Evolutionary conservation across 1,140 invertebrate genomes (phyloP), one percentile per base, ranked within the genome.

Genomic region (Drosophila busckii): DNA sequence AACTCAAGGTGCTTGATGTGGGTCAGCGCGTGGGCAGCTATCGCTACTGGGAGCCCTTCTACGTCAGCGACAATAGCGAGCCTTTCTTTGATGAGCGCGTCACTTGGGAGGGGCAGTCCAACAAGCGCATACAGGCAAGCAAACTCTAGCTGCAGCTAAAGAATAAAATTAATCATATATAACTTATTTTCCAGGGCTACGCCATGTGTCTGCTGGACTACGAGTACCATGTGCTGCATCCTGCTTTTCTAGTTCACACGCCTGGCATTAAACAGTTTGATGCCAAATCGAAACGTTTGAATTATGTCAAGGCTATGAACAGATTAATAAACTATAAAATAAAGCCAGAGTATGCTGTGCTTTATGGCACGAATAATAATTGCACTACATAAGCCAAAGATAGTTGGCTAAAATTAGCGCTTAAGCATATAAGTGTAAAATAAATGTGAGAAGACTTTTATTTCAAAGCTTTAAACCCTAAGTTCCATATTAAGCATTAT

Each of bases 91-190:
- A 97, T 69, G 93, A 96, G 85, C 89, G 94, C 61, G 91, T 96
- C 17, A 94, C 93, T 65, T 96, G 94, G 94, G 94, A 96, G 78
- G 94, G 94, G 13, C 94, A 94, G 88, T 94, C 94, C 70, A 94
- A 96, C 84, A 96, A 96, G 89, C 96, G 97, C 92, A 96, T 95
- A 48, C 96, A 97, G 92, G 95, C 96, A 76, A 83, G 28, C 37
- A 4, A 15, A 12, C 5, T 42, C 17, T 26, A 0, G 2, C n/a
- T n/a, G 16, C 3, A 5, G 20, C 2, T 12, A 1, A 9, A 22
- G n/a, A 38, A 2, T 10, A 13, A 25, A 6, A 16, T 16, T 28
- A 17, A 42, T 15, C 13, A 15, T 4, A 2, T 25, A 3, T 17
- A 1, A 22, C 10, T 5, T 4, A 31, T 25, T 6, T 54, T 52